A percentile compares a stretch with the other conserved stretches of the same genome.
These are phyloP conservation scores for Chionodraco myersi DNA, from an alignment of 2,113 vertebrate genomes.

Conservation along the genomic window DNA sequence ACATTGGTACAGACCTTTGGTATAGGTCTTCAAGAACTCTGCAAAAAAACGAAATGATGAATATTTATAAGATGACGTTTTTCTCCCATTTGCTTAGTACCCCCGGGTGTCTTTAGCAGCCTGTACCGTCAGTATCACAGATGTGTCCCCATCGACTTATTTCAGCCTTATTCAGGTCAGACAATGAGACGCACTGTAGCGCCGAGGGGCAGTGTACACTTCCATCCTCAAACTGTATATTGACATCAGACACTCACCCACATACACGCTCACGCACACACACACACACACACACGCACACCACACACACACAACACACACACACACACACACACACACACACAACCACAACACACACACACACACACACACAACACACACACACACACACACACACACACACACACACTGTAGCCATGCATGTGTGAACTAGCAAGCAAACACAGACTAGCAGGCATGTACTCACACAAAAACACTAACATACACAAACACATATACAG, in stretches of 20 bases:
- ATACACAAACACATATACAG: constrained; percentile 51
- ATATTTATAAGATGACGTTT: neutral
- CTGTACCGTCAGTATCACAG: constrained; percentile 31
- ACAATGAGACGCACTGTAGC: constrained; percentile 42
- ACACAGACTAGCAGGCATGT: constrained; percentile 15
- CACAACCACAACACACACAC: constrained; percentile 1
- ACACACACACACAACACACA: constrained; percentile 1
- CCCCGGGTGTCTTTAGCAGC: constrained; percentile 19
- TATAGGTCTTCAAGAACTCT: neutral
- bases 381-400: constrained; percentile 7
- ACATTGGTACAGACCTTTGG: no score
- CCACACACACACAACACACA: constrained; percentile 3
- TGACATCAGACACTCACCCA: neutral
- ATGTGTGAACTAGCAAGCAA: neutral
- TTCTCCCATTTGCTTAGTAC: constrained; percentile 1
- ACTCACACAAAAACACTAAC: constrained; percentile 30
- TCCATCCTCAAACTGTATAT: constrained; percentile 6
- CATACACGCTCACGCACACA: constrained; percentile 6
- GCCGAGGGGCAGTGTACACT: neutral
- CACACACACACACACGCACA: constrained; percentile 5
- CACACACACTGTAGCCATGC: neutral
- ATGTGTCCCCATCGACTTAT: constrained; percentile 50
- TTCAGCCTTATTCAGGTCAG: constrained; percentile 51
- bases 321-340: constrained; percentile 1
- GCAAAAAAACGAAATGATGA: neutral